Base-by-base conservation (phyloP, 2,797 vertebrate genomes). In the Helostoma temminkii region DNA sequence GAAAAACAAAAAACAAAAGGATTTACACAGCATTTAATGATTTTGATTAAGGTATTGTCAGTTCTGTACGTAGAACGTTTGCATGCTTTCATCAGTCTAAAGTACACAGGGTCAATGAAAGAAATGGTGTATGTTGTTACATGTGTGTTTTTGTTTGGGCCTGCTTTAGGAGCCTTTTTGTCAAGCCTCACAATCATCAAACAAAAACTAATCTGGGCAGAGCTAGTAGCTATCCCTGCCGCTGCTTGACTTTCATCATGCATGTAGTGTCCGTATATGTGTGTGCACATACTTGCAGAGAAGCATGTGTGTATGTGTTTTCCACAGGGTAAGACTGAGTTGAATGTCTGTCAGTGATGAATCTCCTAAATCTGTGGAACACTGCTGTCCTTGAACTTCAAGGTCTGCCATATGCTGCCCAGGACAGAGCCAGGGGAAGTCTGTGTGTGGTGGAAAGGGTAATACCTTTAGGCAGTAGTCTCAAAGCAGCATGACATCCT, bases 301-400 rank as follows among this genome's bases (percentile, higher is more conserved):
- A 32, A 32, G 30, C 30, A 32, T 32, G 30, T 32, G 10, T 28
- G 26, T 3, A 28, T 65, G 65, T 76, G 59, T 78, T 74, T 71
- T 74, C 74, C 62, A 71, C 74, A 70, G 77, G 75, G 78, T 80
- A 65, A 76, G 73, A 59, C 49, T 71, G 61, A 81, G 80, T 90
- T 83, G 76, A 83, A 91, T 90, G 70, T 86, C 59, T 91, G 88
- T 88, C 89, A 88, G 79, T 93, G 92, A 94, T 93, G 83, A 89
- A 93, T 92, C 87, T 92, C 71, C 72, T 74, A 83, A 89, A 90
- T 91, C 84, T 86, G 83, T 79, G 82, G 86, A 90, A 88, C 74
- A 82, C 68, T 80, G 78, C 74, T 91, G 90, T 92, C 93, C 93
- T 93, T 94, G 92, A 92, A 91, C 89, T 86, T 87, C 78, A 90